phyloP scores from a whole-genome alignment of 2,888 invertebrate species.

The Lasioglossum oenotherae region DNA sequence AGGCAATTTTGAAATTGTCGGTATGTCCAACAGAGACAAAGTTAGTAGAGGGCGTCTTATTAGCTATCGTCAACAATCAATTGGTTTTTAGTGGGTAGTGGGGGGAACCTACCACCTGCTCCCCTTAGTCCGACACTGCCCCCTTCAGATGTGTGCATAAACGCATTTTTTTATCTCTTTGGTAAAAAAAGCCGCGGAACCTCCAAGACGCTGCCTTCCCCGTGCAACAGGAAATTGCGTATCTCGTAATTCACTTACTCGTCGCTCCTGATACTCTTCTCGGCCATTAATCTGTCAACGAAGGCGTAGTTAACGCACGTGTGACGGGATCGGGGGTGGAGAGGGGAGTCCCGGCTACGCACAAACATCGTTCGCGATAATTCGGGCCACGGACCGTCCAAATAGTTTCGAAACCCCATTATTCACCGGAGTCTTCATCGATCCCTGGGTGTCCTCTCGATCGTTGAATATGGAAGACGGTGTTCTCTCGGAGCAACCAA shows the following conservation, averaged over 20 bases:
- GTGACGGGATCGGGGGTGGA: neutral
- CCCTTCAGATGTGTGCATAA: too few species aligned
- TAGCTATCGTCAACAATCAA: too few species aligned
- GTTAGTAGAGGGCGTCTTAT: too few species aligned
- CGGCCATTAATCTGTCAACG: slow-evolving; percentile 5
- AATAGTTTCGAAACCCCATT: slow-evolving; percentile 20
- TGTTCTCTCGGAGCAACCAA: slow-evolving; percentile 21
- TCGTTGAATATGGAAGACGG: slow-evolving; percentile 35
- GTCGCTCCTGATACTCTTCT: slow-evolving; percentile 9
- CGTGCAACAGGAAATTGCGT: neutral
- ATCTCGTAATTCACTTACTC: slow-evolving; percentile 4
- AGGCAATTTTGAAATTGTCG: too few species aligned
- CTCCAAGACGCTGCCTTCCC: neutral
- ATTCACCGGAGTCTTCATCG: slow-evolving; percentile 17
- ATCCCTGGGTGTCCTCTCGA: neutral
- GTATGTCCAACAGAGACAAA: too few species aligned
- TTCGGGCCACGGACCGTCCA: neutral
- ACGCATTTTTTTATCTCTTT: too few species aligned
- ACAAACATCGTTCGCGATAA: neutral
- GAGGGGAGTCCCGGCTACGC: neutral
- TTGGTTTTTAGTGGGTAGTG: too few species aligned
- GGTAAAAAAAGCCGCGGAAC: neutral
- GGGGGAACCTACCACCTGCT: too few species aligned
- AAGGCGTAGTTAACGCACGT: neutral
- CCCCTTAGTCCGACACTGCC: too few species aligned